Evolutionary conservation across 53 echinoderm and acorn worm species (phyloP), one percentile per base, ranked within the genome.

Genomic region (Antedon mediterranea): DNA sequence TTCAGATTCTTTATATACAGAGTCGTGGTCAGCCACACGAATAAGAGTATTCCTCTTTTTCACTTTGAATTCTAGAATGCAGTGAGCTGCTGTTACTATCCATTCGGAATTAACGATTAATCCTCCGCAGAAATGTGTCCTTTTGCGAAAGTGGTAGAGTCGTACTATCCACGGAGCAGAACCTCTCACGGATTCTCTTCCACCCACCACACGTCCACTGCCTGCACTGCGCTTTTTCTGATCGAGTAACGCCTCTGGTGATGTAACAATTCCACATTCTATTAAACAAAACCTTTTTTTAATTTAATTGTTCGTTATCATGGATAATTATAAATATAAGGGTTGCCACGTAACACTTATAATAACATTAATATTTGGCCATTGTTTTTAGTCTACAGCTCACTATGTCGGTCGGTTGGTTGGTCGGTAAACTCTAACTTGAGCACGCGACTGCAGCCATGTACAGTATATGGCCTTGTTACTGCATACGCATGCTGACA

Each of bases 111-210:
- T 89, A 28, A 94, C 31, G 29, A 94, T 74, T 1, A 79, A 84
- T 23, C 89, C 94, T 9, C 89, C 91, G 32, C 91, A 94, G 34
- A 89, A 83, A 72, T 89, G 86, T 27, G 43, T 72, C 20, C 81
- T 33, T 0, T 30, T n/a, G 14, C 28, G 18, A 0, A 32, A 72
- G 32, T 81, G 34, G 79, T 74, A 93, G 71, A 91, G 81, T 8
- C 93, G 83, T 0, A 81, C 93, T 81, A 93, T 90, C 86, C 90
- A 93, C 28, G 93, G 93, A 27, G 90, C 86, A 4, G 94, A 88
- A 29, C 94, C 94, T 26, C 81, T 89, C 4, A 71, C 41, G 28
- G 91, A 75, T 30, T 34, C 83, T 77, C 79, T 76, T 0, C 94
- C 94, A 0, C 23, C 23, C 8, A 57, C 57, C 11, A 57, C 2